Base-by-base conservation (phyloP, 2,797 vertebrate species). In the Carapus acus region DNA sequence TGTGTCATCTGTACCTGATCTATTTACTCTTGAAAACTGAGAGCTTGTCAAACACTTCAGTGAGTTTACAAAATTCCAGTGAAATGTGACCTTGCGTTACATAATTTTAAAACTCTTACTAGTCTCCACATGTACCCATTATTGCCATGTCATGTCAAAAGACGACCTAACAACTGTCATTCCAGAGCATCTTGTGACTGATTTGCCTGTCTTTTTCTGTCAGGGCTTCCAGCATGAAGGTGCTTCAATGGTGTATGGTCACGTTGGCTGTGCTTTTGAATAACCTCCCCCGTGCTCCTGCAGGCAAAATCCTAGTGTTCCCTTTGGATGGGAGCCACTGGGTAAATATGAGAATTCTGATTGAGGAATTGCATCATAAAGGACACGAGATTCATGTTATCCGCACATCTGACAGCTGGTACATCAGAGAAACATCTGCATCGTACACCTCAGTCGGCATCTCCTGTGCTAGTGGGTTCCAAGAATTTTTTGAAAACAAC, bases 291-390 rank as follows among this genome's bases (percentile, higher is more conserved):
- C 4, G 23, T 40, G 34, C 36, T 49, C 67, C 34, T 29, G 69
- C 52, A 6, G 70, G 77, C 0, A 83, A 80, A 27, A 70, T 84
- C 50, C 64, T 84, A 38, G 82, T 87, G 20, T 79, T 81, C 44
- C 81, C 83, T 14, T 3, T 81, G 24, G 86, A 86, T 4, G 79
- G 84, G 22, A 86, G 85, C 41, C 85, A 87, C 18, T 87, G 83
- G 85, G 18, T 87, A 54, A 87, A 86, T 68, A 84, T 86, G 84
- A 69, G 82, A 44, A 54, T 80, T 19, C 58, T 85, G 9, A 43
- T 85, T 22, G 65, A 82, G 52, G 81, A 63, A 8, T 69, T 87
- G n/a, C 69, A 86, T 27, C 38, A 40, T 37, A 73, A 63, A 53
- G 82, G 79, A 19, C 84, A 85, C 1, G 12, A 70, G 31, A 8